These are phyloP conservation scores for Chrysemys picta DNA, from an alignment of 2,113 vertebrate genomes.

Conservation along the genomic window DNA sequence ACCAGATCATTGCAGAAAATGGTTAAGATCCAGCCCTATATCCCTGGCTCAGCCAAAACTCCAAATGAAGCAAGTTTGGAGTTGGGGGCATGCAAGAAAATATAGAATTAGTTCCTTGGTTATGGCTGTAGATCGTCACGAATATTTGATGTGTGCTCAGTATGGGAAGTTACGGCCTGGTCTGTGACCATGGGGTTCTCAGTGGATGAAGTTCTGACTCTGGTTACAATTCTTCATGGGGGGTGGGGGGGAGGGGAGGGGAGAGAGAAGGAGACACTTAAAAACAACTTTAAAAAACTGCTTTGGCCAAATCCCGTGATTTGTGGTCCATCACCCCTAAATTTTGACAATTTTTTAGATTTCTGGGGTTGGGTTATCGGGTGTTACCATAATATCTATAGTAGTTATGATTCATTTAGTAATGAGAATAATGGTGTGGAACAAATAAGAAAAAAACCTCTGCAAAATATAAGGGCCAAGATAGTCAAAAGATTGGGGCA, in stretches of 20 bases:
- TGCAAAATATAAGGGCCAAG: conserved; percentile 28
- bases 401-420: conserved; percentile 47
- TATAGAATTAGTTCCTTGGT: not conserved
- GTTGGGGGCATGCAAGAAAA: not conserved
- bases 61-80: not conserved
- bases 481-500: conserved; percentile 22
- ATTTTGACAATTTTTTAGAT: conserved; percentile 42
- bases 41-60: not conserved
- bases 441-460: not conserved
- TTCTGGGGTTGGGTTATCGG: conserved; percentile 22
- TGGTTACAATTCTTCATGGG: conserved; percentile 13
- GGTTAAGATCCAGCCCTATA: not conserved
- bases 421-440: conserved; percentile 34
- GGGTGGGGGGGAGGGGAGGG: conserved; percentile 17
- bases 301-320: not conserved
- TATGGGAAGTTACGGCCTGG: not conserved
- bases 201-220: not conserved
- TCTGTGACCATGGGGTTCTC: conserved; percentile 6
- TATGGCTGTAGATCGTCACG: not conserved
- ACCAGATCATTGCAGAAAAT: not conserved
- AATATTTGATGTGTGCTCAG: not conserved
- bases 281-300: not conserved
- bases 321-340: conserved; percentile 13
- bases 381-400: conserved; percentile 33
- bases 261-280: not conserved